A percentile compares a stretch with the other conserved stretches of the same genome.
Evolutionary conservation across 2,888 invertebrate species (phyloP).

Genomic region (Rotaria macrura): DNA sequence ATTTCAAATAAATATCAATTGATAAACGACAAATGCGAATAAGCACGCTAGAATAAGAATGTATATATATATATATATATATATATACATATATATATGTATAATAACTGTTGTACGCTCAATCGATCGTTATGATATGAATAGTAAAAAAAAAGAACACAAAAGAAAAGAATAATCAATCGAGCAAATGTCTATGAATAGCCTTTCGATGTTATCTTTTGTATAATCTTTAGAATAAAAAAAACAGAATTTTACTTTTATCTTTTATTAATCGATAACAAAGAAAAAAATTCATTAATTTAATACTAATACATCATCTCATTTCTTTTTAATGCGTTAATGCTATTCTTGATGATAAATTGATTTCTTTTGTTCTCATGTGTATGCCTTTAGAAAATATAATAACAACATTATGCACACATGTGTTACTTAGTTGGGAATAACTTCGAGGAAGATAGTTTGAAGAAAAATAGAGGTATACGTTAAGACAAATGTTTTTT

Average conservation of each 20-base stretch:
- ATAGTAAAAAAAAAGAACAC: not conserved
- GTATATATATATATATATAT: not conserved
- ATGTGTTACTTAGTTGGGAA: not conserved
- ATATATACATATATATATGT: not conserved
- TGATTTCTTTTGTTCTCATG: not conserved
- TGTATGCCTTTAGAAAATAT: not conserved
- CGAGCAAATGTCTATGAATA: not conserved
- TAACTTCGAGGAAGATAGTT: not conserved
- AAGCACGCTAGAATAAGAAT: not conserved
- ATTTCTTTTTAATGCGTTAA: not conserved
- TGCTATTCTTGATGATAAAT: not conserved
- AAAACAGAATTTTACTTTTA: not conserved
- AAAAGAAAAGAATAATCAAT: not conserved
- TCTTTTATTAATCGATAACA: not conserved
- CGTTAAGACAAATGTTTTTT: not conserved
- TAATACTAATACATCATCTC: not conserved
- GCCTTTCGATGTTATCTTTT: not conserved
- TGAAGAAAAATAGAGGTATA: not conserved
- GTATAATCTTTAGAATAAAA: not conserved
- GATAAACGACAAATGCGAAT: constrained; percentile 12
- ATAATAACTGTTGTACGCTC: not conserved
- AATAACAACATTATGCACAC: not conserved
- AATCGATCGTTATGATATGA: constrained; percentile 7
- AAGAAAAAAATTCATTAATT: not conserved
- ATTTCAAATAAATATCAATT: constrained; percentile 15